Conservation (phyloP, 2,888 invertebrate species). For the Oligia fasciuncula region DNA sequence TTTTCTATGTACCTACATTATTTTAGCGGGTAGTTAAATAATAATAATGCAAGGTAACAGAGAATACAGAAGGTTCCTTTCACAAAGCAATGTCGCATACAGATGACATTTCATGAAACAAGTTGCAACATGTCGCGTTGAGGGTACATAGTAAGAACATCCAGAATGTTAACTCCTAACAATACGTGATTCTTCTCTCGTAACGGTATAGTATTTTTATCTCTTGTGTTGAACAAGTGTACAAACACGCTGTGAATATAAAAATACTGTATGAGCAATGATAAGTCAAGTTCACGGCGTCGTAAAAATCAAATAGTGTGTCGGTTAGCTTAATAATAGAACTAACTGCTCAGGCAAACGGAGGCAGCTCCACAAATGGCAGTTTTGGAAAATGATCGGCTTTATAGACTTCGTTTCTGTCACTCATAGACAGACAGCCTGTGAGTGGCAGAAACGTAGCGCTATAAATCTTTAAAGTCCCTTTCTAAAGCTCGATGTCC, state of each 20-base stretch:
- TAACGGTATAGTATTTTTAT: background rate
- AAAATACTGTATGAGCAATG: no score
- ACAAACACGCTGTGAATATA: background rate
- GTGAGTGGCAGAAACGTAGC: no score
- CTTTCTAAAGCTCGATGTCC: background rate
- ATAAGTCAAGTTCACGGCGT: background rate
- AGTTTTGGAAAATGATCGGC: background rate
- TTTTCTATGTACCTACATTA: background rate
- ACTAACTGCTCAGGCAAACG: background rate
- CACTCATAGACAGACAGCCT: background rate
- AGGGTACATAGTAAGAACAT: background rate
- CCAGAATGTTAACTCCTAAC: conserved; percentile 35
- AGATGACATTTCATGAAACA: conserved; percentile 36
- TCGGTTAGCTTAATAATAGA: background rate
- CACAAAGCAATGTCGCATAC: conserved; percentile 47
- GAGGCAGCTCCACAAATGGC: background rate
- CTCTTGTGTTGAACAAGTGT: background rate
- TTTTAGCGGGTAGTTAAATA: conserved; percentile 1
- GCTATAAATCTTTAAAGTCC: background rate
- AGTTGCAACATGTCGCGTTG: conserved; percentile 28
- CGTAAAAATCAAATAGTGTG: no score
- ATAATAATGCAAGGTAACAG: conserved; percentile 29
- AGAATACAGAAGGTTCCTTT: conserved; percentile 18
- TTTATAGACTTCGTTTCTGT: no score
- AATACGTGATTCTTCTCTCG: background rate